Evolutionary conservation across 2,797 vertebrate species (phyloP).

Genomic region (Discoglossus pictus): DNA sequence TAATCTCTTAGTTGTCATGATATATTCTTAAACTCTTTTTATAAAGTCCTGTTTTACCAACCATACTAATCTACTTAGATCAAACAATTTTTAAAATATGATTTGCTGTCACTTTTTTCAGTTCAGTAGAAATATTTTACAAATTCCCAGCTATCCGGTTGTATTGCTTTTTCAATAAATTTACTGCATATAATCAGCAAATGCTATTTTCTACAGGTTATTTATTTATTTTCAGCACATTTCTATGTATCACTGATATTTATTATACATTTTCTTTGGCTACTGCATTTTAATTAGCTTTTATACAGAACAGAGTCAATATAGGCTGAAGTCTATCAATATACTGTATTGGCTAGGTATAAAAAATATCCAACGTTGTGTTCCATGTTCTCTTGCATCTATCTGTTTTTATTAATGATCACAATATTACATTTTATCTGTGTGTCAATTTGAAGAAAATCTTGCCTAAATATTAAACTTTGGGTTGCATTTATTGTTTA

Average conservation of each 20-base stretch:
- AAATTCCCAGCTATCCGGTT: neutral
- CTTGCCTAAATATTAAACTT: too few relatives aligned
- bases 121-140: slow-evolving; percentile 11
- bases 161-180: slow-evolving; percentile 2
- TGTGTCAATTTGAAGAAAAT: too few relatives aligned
- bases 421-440: too few relatives aligned
- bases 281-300: slow-evolving; percentile 14
- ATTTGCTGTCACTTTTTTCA: slow-evolving; percentile 8
- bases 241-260: neutral
- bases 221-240: slow-evolving; percentile 8
- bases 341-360: too few relatives aligned
- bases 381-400: too few relatives aligned
- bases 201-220: slow-evolving; percentile 7
- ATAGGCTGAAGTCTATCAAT: too few relatives aligned
- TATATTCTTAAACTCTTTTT: neutral
- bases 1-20: too few relatives aligned
- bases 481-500: too few relatives aligned
- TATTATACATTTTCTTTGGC: neutral
- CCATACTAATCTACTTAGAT: slow-evolving; percentile 1
- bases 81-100: neutral
- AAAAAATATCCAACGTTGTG: too few relatives aligned
- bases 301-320: slow-evolving; percentile 11
- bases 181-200: slow-evolving; percentile 16
- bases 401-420: too few relatives aligned
- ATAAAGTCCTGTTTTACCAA: neutral